Conservation (phyloP, 2,797 vertebrate species). For the Molossus alvarezi region DNA sequence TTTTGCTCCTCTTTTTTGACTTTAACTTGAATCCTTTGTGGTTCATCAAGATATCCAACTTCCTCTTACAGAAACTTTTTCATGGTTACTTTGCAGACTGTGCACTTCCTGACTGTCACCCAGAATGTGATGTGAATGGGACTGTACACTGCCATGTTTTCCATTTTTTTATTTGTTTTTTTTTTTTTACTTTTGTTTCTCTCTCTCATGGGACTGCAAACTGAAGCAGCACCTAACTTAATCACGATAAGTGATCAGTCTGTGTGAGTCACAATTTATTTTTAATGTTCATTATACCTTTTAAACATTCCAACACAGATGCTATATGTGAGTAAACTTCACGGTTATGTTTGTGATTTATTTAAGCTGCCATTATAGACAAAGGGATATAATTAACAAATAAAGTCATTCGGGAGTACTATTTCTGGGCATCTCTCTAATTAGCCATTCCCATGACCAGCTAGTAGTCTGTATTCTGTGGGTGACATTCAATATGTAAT, state of each 20-base stretch:
- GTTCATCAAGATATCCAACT: background rate
- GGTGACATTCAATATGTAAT: background rate
- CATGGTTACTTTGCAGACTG: background rate
- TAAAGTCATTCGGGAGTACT: background rate
- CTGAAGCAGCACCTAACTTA: background rate
- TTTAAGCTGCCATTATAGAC: background rate
- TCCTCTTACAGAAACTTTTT: constrained; percentile 1
- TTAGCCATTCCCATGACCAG: background rate
- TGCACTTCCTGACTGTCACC: background rate
- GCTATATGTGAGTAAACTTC: background rate
- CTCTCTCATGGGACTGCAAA: background rate
- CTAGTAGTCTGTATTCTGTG: background rate
- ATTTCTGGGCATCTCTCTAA: background rate
- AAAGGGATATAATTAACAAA: background rate
- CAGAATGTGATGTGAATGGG: background rate
- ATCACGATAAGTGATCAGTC: background rate
- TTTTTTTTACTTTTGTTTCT: background rate
- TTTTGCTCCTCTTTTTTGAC: background rate
- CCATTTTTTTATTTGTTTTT: background rate
- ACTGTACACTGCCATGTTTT: background rate
- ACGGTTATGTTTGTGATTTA: constrained; percentile 21
- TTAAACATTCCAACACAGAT: background rate
- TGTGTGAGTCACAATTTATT: background rate
- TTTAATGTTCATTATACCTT: background rate
- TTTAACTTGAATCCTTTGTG: background rate